Evolutionary conservation across 1,140 invertebrate genomes (phyloP), one percentile per base, ranked within the genome.

Genomic region (Pachyrhynchus sulphureomaculatus): DNA sequence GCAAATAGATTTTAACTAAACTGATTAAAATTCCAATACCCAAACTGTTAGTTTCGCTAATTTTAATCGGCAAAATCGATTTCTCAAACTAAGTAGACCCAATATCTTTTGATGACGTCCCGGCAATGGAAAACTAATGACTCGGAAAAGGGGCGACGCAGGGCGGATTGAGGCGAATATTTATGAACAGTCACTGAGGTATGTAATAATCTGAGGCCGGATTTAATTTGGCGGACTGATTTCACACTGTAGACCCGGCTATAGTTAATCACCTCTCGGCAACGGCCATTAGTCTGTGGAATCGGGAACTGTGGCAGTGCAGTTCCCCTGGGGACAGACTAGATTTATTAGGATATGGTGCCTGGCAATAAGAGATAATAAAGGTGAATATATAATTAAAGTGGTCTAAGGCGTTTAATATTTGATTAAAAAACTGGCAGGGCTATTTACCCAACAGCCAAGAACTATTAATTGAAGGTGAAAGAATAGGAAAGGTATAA

Each of bases 201-300:
- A 83, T 83, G 82, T 82, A 83, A 82, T 83, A 83, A 82, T 83
- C 82, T 82, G 80, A 82, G 79, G 80, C 80, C 72, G 81, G 81
- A 82, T 83, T 83, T 83, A 82, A 83, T 83, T 83, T 83, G 80
- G 80, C 75, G 80, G 82, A 82, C 81, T 83, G 82, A 83, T 82
- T 82, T 83, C 72, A 74, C 74, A 74, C 70, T 72, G 71, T 65
- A 67, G 67, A 69, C 24, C 60, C 21, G 52, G 37, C 26, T 68
- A 71, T 69, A 58, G 68, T 75, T 75, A 75, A 75, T 75, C 74
- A 75, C 72, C 69, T 65, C 60, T 56, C 66, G 54, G 41, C 13
- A 56, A 44, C 54, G 48, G 41, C 49, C 48, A 61, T 61, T 61
- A 53, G 58, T 62, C 36, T 29, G 10, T 18, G 39, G 33, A 26